Evolutionary conservation across 2,888 invertebrate species (phyloP).

Genomic region (Steinernema hermaphroditum): DNA sequence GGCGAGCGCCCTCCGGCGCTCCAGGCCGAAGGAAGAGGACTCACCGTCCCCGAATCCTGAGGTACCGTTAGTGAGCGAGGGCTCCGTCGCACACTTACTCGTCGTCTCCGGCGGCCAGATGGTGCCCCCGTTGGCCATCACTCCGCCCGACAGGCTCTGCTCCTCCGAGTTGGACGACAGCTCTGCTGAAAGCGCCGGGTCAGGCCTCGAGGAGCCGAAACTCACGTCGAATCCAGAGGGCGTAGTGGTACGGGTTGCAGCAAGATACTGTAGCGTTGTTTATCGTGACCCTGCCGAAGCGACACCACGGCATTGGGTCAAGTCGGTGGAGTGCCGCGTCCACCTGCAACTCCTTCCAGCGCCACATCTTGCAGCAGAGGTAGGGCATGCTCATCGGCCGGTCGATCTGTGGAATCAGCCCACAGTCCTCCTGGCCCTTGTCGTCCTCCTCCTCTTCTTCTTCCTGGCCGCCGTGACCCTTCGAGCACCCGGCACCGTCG

Average conservation of each 20-base stretch:
- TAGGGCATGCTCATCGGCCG: constrained; percentile 65
- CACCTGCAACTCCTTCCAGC: constrained; percentile 47
- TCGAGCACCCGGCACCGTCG: constrained; percentile 12
- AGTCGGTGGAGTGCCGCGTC: constrained; percentile 64
- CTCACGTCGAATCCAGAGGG: constrained; percentile 63
- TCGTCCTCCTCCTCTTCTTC: constrained; percentile 43
- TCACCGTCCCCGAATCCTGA: constrained; percentile 27
- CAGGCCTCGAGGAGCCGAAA: too few relatives aligned
- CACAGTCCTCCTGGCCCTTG: constrained; percentile 52
- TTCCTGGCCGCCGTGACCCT: constrained; percentile 49
- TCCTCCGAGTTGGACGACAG: constrained; percentile 44
- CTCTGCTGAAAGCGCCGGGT: constrained; percentile 50
- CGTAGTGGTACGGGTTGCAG: constrained; percentile 65
- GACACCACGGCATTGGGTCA: constrained; percentile 65
- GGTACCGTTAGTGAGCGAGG: constrained; percentile 28
- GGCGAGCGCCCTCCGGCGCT: constrained; percentile 18
- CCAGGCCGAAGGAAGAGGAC: constrained; percentile 23
- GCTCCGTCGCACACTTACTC: constrained; percentile 36
- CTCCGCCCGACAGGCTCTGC: constrained; percentile 43
- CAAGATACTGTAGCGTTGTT: constrained; percentile 65
- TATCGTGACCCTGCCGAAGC: constrained; percentile 64
- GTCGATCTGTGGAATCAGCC: constrained; percentile 65
- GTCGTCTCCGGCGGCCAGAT: constrained; percentile 33
- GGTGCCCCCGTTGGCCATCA: constrained; percentile 47
- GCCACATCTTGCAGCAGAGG: constrained; percentile 65